phyloP scores from a whole-genome alignment of 2,797 vertebrate genomes.

The Acanthopagrus latus region DNA sequence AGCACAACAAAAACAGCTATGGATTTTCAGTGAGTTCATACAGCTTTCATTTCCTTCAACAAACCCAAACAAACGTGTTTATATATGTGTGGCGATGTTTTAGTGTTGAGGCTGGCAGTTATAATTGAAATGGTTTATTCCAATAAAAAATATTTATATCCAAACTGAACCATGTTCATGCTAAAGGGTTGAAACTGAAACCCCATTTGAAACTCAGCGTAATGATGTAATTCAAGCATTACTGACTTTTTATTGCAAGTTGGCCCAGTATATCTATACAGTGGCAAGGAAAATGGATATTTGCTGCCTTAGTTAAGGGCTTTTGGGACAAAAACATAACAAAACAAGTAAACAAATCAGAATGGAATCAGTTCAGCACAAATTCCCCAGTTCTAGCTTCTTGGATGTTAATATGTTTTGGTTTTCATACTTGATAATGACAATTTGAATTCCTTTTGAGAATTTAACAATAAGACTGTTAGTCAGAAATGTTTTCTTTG shows the following conservation, averaged over 20 bases:
- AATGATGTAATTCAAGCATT: conserved; percentile 9
- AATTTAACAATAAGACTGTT: no score
- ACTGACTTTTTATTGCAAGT: conserved; percentile 1
- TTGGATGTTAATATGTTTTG: background rate
- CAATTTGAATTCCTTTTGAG: no score
- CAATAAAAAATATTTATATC: conserved; percentile 36
- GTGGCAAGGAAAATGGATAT: background rate
- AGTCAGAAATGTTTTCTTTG: no score
- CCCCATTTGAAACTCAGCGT: background rate
- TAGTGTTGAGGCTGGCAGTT: conserved; percentile 23
- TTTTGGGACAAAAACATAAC: background rate
- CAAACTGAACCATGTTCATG: conserved; percentile 26
- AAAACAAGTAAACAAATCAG: background rate
- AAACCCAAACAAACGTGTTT: conserved; percentile 49
- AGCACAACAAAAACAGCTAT: conserved; percentile 34
- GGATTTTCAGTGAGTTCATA: conserved; percentile 33
- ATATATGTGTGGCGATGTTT: conserved; percentile 9
- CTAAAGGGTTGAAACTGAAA: conserved; percentile 25
- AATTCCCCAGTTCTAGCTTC: background rate
- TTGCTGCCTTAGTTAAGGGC: background rate
- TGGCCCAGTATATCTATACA: background rate
- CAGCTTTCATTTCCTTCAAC: conserved; percentile 52
- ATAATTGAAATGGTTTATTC: conserved; percentile 41
- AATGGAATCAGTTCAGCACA: background rate
- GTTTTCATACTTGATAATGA: background rate